Percentiles rank a stretch among this genome's conserved stretches.
Evolutionary conservation across 2,797 vertebrate genomes (phyloP).

Genomic region (Cottoperca gobio): DNA sequence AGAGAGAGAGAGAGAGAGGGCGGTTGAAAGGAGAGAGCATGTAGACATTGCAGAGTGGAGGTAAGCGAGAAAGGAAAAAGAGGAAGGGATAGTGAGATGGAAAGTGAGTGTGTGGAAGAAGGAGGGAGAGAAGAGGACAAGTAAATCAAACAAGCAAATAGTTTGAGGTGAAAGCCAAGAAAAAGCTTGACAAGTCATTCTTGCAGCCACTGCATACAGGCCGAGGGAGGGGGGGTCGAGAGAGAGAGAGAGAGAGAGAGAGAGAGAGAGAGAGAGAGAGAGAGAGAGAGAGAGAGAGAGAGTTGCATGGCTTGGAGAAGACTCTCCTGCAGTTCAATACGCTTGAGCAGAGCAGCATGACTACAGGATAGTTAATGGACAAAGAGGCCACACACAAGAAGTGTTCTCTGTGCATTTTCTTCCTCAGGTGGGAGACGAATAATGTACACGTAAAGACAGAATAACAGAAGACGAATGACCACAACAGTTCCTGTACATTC

Average conservation of each 20-base stretch:
- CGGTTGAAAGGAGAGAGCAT: conserved; percentile 55
- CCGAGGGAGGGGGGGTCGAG: conserved; percentile 36
- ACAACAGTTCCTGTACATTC: conserved; percentile 28
- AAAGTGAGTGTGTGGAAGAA: conserved; percentile 80
- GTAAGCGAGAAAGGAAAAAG: conserved; percentile 50
- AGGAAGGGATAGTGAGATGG: conserved; percentile 59
- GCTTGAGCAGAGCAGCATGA: conserved; percentile 71
- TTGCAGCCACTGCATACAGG: conserved; percentile 75
- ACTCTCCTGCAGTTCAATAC: conserved; percentile 69
- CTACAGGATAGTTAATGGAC: conserved; percentile 73
- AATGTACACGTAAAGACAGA: conserved; percentile 61
- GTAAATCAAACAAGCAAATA: conserved; percentile 93
- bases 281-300: conserved; percentile 12
- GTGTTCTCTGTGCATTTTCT: conserved; percentile 49
- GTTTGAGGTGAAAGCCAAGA: conserved; percentile 85
- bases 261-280: conserved; percentile 16
- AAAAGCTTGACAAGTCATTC: conserved; percentile 90
- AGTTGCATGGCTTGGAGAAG: conserved; percentile 56
- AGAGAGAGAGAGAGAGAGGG: conserved; percentile 52
- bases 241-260: conserved; percentile 29
- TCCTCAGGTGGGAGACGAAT: conserved; percentile 50
- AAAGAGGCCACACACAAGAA: conserved; percentile 47
- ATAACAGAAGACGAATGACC: conserved; percentile 24
- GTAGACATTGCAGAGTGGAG: conserved; percentile 68
- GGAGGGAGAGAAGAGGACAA: conserved; percentile 83